Base-by-base conservation (phyloP, 1,140 invertebrate species). In the Cephus cinctus region DNA sequence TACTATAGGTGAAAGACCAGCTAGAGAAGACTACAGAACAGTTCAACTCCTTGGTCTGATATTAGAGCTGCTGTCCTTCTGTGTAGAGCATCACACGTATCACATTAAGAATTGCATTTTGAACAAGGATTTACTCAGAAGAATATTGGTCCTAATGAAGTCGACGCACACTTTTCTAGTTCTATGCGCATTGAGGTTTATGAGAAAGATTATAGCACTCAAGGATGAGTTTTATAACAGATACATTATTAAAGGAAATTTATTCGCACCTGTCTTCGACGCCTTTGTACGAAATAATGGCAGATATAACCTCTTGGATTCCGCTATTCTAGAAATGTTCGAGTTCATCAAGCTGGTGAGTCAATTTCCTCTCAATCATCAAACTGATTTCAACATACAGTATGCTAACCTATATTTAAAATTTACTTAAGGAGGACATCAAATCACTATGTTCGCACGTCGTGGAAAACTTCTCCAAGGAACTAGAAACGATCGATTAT, bases 1-100 rank as follows among this genome's bases (percentile, higher is more conserved):
- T 63, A 98, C 95, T 20, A 85, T 84, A 8, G 89, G 90, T 36
- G 91, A 94, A 52, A 86, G 86, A 63, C 90, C 92, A 11, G 86
- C 82, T 43, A 89, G 86, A 69, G 96, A 99, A 78, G 94, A 98
- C 75, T 97, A 96, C 69, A 88, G 94, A 73, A 96, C 92, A 41
- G 95, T 97, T 43, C 96, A 98, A 77, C 79, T 99, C 38, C 79
- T 98, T 31, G 92, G 94, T 35, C 79, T 98, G 40, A 95, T 99
- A 32, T 73, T 99, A 45, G 96, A 99, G 73, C 78, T 99, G 56
- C 79, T 99, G 40, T 93, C 94, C n/a, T 99, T 99, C 76, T 99
- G 96, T 78, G 94, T 99, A n/a, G 97, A 99, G 77, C 96, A 98
- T 81, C 98, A 99, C 78, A 93, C 92, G 35, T 98, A 96, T 80